These are phyloP conservation scores for Catharus minimus DNA, from an alignment of 2,113 vertebrate genomes.

Conservation along the genomic window DNA sequence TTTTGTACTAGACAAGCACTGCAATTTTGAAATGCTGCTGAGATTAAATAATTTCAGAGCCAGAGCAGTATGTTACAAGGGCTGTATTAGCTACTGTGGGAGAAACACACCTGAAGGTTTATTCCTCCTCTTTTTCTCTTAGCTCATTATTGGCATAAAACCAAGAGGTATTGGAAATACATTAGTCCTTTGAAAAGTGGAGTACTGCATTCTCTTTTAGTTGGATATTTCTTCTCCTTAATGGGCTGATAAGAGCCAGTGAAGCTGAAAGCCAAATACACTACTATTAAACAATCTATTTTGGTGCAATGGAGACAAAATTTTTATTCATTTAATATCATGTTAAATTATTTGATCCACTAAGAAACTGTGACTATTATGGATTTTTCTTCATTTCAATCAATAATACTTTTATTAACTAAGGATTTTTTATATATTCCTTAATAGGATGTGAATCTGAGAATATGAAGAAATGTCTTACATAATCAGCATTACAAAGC, in stretches of 20 bases:
- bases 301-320: not conserved
- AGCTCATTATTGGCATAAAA: not conserved
- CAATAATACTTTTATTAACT: not conserved
- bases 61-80: not conserved
- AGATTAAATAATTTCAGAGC: not conserved
- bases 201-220: not conserved
- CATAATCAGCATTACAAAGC: not conserved
- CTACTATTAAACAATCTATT: not conserved
- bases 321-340: constrained; percentile 30
- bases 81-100: not conserved
- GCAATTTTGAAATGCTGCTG: not conserved
- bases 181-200: not conserved
- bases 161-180: not conserved
- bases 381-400: not conserved
- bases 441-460: not conserved
- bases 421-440: not conserved
- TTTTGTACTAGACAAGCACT: not conserved
- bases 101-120: not conserved
- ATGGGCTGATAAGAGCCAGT: not conserved
- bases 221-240: not conserved
- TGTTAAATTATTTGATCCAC: not conserved
- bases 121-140: not conserved
- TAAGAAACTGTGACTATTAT: not conserved
- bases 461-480: not conserved
- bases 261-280: not conserved